Evolutionary conservation across 1,140 invertebrate species (phyloP), one percentile per base, ranked within the genome.

Genomic region (Cherax quadricarinatus): DNA sequence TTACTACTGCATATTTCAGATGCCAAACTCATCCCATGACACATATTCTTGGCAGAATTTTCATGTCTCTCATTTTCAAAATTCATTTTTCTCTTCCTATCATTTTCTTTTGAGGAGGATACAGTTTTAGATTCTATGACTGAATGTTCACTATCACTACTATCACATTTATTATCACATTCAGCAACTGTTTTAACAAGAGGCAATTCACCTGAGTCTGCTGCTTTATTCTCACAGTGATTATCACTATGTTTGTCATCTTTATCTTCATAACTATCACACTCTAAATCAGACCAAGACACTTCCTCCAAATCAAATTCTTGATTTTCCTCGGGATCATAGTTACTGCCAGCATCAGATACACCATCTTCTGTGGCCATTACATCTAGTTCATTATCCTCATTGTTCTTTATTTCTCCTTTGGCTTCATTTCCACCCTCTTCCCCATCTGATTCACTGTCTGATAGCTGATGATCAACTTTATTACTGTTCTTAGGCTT

Each of bases 371-470:
- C 88, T 73, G 70, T 60, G 9, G n/a, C 4, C 9, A 14, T 16
- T 86, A 16, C 88, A 66, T 73, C 80, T 7, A 16, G 51, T n/a
- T 90, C 18, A 10, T 2, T 24, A 84, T 3, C 1, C 7, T 51
- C 30, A 70, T 18, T 81, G 16, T 9, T 24, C 49, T 41, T n/a
- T n/a, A n/a, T 49, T 6, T 85, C 24, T 21, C 78, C 48, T 6
- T 73, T 70, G 21, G 14, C 90, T 18, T 51, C 21, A 14, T 49
- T 60, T 53, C 9, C 62, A 24, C n/a, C 48, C 6, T 41, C 66
- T 60, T 91, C 90, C n/a, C 21, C 51, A 66, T 87, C 90, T 53
- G 84, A 86, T 16, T 87, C 90, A 51, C 90, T 91, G 66, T 91
- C 90, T 18, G 90, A 91, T 3, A 91, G 16, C 16, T 86, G 83